A percentile compares a stretch with the other conserved stretches of the same genome.
Evolutionary conservation across 2,888 invertebrate species (phyloP).

Genomic region (Seladonia tumulorum): DNA sequence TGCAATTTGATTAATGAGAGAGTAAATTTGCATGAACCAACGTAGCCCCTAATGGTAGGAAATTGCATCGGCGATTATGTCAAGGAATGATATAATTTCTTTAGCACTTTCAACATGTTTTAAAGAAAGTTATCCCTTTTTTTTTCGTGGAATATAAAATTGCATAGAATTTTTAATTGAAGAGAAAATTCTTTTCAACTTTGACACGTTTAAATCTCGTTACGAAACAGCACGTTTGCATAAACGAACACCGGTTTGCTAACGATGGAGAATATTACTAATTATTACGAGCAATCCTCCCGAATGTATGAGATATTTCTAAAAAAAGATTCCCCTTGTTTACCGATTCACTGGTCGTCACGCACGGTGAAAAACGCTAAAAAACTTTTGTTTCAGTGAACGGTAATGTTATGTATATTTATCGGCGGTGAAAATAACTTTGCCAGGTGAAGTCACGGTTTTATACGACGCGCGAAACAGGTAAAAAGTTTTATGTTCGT

Average conservation of each 20-base stretch:
- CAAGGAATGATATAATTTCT: not conserved
- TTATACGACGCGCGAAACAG: not conserved
- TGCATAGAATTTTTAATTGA: not conserved
- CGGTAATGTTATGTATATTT: not conserved
- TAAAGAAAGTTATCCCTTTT: not conserved
- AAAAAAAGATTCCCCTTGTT: constrained; percentile 1
- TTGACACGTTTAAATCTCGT: not conserved
- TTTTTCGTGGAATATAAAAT: not conserved
- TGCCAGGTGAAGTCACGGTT: not conserved
- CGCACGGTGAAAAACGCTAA: not conserved
- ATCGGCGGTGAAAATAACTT: not conserved
- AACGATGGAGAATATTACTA: not conserved
- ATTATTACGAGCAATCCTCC: not conserved
- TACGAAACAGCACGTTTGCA: not conserved
- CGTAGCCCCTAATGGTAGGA: not conserved
- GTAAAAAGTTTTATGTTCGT: not conserved
- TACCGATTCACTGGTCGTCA: not conserved
- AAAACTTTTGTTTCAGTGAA: not conserved
- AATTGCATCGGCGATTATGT: not conserved
- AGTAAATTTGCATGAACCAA: not conserved
- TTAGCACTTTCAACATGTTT: not conserved
- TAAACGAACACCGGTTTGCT: not conserved
- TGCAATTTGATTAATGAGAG: not conserved
- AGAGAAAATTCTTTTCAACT: not conserved
- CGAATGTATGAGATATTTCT: not conserved